These are phyloP conservation scores for Mallotus villosus DNA, from an alignment of 2,797 vertebrate genomes.

Conservation along the genomic window DNA sequence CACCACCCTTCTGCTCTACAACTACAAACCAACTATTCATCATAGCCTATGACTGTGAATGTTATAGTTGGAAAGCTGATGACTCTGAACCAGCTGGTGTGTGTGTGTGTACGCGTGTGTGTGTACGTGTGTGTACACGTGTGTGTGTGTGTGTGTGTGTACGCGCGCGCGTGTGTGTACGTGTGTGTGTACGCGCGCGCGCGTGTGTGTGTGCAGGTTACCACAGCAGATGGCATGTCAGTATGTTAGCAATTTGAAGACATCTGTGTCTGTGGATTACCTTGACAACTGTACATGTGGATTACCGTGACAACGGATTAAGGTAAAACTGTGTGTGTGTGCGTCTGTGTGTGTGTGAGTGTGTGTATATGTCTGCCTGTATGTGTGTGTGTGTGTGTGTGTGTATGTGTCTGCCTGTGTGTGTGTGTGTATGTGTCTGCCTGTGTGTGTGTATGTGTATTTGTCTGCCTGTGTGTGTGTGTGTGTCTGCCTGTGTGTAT, in stretches of 20 bases:
- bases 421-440: no score
- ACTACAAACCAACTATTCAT: not conserved
- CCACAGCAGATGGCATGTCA: not conserved
- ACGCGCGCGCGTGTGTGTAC: no score
- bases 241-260: not conserved
- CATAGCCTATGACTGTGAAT: no score
- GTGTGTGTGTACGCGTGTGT: not conserved
- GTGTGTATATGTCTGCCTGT: no score
- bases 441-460: not conserved
- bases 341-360: no score
- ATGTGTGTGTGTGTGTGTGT: no score
- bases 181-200: no score
- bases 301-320: no score
- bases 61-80: no score
- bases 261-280: not conserved
- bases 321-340: not conserved
- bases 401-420: no score
- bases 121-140: not conserved
- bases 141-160: not conserved
- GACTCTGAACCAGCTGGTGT: no score
- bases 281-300: not conserved
- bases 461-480: slow-evolving; percentile 67
- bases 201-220: not conserved
- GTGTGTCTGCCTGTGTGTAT: not conserved
- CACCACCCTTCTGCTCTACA: not conserved